Base-by-base conservation (phyloP, 2,888 invertebrate species). In the Catocala nupta region DNA sequence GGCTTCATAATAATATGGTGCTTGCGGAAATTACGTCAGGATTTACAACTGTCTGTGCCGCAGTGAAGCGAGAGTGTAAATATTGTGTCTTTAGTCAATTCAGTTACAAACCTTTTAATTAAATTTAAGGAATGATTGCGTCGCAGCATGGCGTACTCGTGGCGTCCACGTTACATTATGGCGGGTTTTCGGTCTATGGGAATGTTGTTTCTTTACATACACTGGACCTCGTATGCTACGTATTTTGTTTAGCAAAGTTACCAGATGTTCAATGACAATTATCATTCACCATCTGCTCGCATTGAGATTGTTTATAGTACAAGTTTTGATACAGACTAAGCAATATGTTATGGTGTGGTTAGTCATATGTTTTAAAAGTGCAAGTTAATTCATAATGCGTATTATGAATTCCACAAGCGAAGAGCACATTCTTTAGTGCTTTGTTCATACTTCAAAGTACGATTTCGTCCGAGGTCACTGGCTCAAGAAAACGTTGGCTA, bases 161-260 rank as follows among this genome's bases (percentile, higher is more conserved):
- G 92, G 92, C 93, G 89, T 90, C 90, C 84, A 87, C 90, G 89
- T 88, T 90, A 87, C 88, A 78, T 86, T 92, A 88, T 89, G 92
- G 90, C 92, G 91, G 86, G 89, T 80, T 86, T 86, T 85, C 72
- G 76, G 78, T 85, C 82, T 78, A 78, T 77, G 75, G 69, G 60
- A 67, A 69, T 73, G 64, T 71, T 63, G 52, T 64, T 48, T 59
- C 12, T 52, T 52, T 33, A 54, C 47, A 57, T 49, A n/a, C 48
- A 49, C 42, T 7, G 9, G 9, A 33, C 43, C 11, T 48, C 16
- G n/a, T 55, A 44, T 42, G 3, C 53, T 13, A 39, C 11, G 48
- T 9, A 43, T 11, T 33, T 62, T 55, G 6, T 33, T 9, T 9
- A 8, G 47, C 51, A 34, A 48, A 44, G 11, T 25, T 0, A 55